Evolutionary conservation across 2,113 vertebrate species (phyloP).

Genomic region (Pelobates fuscus): DNA sequence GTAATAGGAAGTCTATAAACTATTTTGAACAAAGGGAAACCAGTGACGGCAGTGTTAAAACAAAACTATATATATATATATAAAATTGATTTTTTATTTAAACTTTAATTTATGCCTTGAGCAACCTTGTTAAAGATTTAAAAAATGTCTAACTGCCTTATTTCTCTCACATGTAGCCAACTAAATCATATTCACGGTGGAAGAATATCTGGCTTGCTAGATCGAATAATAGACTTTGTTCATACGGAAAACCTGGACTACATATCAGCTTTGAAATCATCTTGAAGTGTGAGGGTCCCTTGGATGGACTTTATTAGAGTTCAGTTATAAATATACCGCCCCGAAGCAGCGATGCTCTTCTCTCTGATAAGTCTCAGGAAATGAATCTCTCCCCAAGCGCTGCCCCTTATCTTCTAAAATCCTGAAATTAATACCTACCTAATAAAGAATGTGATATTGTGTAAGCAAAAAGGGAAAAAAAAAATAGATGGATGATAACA

Average conservation of each 20-base stretch:
- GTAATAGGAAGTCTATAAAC: too few species aligned
- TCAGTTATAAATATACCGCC: constrained; percentile 75
- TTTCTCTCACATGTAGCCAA: too few species aligned
- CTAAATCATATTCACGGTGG: neutral
- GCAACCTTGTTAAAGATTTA: too few species aligned
- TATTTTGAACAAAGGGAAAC: too few species aligned
- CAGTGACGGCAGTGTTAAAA: too few species aligned
- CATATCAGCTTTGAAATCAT: constrained; percentile 26
- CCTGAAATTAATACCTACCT: constrained; percentile 79
- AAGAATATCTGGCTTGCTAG: constrained; percentile 3
- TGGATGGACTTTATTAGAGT: constrained; percentile 75
- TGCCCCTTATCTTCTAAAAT: constrained; percentile 77
- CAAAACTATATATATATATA: too few species aligned
- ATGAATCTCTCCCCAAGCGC: constrained; percentile 76
- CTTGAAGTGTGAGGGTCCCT: constrained; percentile 60
- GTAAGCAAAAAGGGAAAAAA: constrained; percentile 57
- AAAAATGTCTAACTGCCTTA: too few species aligned
- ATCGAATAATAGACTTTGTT: constrained; percentile 1
- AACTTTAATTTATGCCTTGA: too few species aligned
- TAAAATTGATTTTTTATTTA: too few species aligned
- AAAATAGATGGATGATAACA: constrained; percentile 25
- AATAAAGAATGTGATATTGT: constrained; percentile 77
- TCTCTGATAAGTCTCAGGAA: constrained; percentile 77
- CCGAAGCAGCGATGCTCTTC: constrained; percentile 76
- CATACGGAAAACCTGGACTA: neutral